Evolutionary conservation across 2,888 invertebrate species (phyloP), one percentile per base, ranked within the genome.

Genomic region (Thymelicus acteon): DNA sequence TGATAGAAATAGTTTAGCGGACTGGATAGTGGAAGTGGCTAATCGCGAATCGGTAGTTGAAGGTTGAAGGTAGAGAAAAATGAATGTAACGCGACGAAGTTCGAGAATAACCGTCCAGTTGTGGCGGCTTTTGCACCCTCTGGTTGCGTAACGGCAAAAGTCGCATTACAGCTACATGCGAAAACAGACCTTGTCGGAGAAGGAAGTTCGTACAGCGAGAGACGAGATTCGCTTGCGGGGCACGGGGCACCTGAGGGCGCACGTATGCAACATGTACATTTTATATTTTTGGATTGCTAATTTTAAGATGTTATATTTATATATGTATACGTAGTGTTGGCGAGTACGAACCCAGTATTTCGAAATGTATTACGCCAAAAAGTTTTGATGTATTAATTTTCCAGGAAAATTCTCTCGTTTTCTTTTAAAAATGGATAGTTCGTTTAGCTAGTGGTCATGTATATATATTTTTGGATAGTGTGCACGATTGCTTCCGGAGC

Each of bases 211-310:
- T 64, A 44, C 64, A 70, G 57, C 39, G 63, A 37, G 78, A 75
- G 82, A 77, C 80, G 84, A 76, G 81, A 78, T 80, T 84, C 85
- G 85, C 87, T 86, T 82, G 87, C 78, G 81, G 77, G 80, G 82
- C 79, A 82, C 80, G 80, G 80, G 82, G 83, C 86, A 87, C 87
- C 90, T 84, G 89, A 86, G 89, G 92, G 92, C 89, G 91, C 89
- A 86, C 88, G 87, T 87, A 89, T 86, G 90, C 90, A 89, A 89
- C 89, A 89, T 90, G 93, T 92, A 93, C 93, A 93, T 92, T 93
- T 93, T 92, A 92, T 93, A 93, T 93, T 93, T 93, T 93, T 93
- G 93, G 93, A 93, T 93, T 88, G 93, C 93, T 93, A 93, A 92
- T 92, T 93, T 93, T 93, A 93, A 93, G 93, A 93, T 91, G 92